Percentiles rank a stretch among this genome's conserved stretches.
Conservation (phyloP, 2,888 invertebrate species). For the Thecocarcelia acutangulata region DNA sequence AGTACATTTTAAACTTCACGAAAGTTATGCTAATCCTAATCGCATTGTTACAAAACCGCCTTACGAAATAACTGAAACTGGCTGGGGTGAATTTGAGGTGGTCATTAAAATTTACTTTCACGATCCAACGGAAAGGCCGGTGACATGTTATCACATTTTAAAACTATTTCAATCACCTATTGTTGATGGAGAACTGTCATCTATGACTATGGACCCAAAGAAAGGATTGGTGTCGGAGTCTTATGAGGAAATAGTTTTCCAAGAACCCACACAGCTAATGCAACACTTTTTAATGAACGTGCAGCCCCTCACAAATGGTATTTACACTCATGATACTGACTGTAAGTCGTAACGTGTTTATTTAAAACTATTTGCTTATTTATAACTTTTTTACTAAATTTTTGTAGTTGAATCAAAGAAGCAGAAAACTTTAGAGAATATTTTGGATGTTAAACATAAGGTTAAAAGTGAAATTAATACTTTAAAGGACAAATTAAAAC, state of each 20-base stretch:
- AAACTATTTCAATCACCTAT: slow-evolving; percentile 94
- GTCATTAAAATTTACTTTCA: slow-evolving; percentile 98
- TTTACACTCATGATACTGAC: slow-evolving; percentile 93
- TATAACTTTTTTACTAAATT: background rate
- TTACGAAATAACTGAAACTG: slow-evolving; percentile 98
- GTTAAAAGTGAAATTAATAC: slow-evolving; percentile 91
- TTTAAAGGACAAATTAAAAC: slow-evolving; percentile 91
- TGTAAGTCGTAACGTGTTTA: slow-evolving; percentile 84
- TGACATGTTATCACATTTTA: slow-evolving; percentile 96
- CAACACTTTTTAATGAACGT: slow-evolving; percentile 91
- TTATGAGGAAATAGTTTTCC: slow-evolving; percentile 97
- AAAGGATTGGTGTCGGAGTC: slow-evolving; percentile 93
- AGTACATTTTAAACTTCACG: slow-evolving; percentile 97
- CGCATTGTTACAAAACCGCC: slow-evolving; percentile 97
- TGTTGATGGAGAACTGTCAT: slow-evolving; percentile 78
- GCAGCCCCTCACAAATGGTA: slow-evolving; percentile 87
- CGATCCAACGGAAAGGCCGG: slow-evolving; percentile 94
- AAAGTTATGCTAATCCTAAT: slow-evolving; percentile 97
- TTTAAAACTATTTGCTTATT: slow-evolving; percentile 54
- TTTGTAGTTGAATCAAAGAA: slow-evolving; percentile 93
- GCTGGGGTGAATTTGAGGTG: slow-evolving; percentile 99
- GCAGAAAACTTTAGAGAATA: slow-evolving; percentile 88
- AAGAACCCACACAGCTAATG: slow-evolving; percentile 94
- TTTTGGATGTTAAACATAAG: slow-evolving; percentile 90
- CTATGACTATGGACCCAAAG: slow-evolving; percentile 82